Conservation (phyloP, 2,113 vertebrate genomes). For the Heterotis niloticus region DNA sequence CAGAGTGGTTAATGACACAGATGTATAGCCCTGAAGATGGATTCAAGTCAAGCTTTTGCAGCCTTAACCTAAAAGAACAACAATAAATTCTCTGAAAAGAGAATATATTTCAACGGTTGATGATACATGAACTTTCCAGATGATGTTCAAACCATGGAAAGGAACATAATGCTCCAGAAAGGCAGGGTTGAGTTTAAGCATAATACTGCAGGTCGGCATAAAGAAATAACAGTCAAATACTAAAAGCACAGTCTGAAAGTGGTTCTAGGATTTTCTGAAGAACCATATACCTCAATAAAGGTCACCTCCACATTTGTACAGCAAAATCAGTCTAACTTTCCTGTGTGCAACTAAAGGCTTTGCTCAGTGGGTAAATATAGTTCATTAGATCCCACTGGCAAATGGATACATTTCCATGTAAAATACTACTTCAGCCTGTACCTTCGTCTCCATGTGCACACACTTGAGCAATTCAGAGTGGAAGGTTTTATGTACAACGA, state of each 20-base stretch:
- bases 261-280: not conserved
- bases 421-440: not conserved
- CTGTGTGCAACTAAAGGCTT: slow-evolving; percentile 7
- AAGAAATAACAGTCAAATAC: not conserved
- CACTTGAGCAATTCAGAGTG: slow-evolving; percentile 21
- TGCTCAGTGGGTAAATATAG: slow-evolving; percentile 15
- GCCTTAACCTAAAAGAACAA: no score
- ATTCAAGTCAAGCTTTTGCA: no score
- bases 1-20: no score
- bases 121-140: not conserved
- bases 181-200: not conserved
- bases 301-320: not conserved
- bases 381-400: slow-evolving; percentile 7
- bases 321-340: not conserved
- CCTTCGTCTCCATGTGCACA: not conserved
- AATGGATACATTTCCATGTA: not conserved
- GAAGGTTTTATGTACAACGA: slow-evolving; percentile 26
- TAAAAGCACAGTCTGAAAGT: not conserved
- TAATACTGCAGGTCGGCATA: not conserved
- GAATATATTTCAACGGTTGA: not conserved
- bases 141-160: not conserved
- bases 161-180: not conserved
- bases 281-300: not conserved
- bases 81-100: no score
- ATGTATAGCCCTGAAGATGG: no score